Percentiles rank a stretch among this genome's conserved stretches.
These are phyloP conservation scores for Drosophila virilis DNA, from an alignment of 1,140 invertebrate species.

Conservation along the genomic window DNA sequence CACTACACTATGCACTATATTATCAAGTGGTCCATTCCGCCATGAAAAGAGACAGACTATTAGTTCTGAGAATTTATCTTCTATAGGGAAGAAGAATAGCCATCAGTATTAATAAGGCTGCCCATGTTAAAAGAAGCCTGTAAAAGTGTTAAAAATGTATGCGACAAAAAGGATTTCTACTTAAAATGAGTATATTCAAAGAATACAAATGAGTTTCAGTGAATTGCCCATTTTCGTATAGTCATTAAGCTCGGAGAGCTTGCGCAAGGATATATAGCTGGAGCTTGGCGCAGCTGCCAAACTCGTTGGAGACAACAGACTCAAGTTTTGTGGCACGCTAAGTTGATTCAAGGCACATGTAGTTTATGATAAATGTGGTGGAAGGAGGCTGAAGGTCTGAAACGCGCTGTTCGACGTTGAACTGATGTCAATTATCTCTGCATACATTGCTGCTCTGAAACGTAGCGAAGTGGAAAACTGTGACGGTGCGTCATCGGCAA, in stretches of 20 bases:
- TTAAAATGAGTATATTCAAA: neutral
- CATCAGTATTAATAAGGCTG: no score
- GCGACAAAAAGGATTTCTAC: neutral
- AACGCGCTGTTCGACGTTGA: conserved; percentile 28
- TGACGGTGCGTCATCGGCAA: conserved; percentile 48
- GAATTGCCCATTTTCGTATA: neutral
- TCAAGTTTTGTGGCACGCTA: neutral
- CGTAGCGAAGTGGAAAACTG: conserved; percentile 50
- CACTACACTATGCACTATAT: no score
- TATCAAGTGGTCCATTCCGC: no score
- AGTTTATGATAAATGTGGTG: conserved; percentile 39
- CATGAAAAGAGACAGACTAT: no score
- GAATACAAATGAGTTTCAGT: neutral
- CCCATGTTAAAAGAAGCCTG: no score
- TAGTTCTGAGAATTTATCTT: no score
- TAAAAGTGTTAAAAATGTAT: no score
- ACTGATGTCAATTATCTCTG: conserved; percentile 69
- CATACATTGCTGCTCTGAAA: conserved; percentile 47
- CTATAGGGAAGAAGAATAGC: no score
- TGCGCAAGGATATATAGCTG: neutral
- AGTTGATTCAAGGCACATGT: conserved; percentile 43
- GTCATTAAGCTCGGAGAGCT: neutral
- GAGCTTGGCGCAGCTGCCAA: conserved; percentile 1
- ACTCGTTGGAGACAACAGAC: neutral
- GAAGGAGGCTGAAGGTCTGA: conserved; percentile 11